Evolutionary conservation across 2,797 vertebrate genomes (phyloP), one percentile per base, ranked within the genome.

Genomic region (Prionace glauca): DNA sequence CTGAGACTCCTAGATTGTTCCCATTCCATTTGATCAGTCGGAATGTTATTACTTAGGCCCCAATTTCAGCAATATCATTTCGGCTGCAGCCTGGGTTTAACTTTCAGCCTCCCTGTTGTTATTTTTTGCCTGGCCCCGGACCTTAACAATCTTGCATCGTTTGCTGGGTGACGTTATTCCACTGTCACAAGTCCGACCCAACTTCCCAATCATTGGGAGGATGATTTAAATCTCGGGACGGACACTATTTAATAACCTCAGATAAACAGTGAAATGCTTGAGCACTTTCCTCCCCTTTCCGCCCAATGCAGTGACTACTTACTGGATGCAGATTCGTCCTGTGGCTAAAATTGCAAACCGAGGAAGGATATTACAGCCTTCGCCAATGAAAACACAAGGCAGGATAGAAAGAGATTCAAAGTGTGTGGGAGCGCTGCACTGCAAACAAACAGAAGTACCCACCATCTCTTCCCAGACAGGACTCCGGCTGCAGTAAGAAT

Each of bases 381-480:
- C 1, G 60, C 32, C 87, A 69, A 1, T n/a, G 14, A 2, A 20
- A 69, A 24, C 88, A 65, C 32, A 36, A n/a, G 86, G 14, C 86
- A 60, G 84, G 50, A 60, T 18, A 18, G 79, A 45, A 2, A 87
- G 18, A 86, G 84, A 50, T 9, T 3, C 11, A n/a, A n/a, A 93
- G 91, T 41, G n/a, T 18, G 65, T 14, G n/a, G 62, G 60, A 3
- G 87, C 1, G 87, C 12, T 20, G 22, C 65, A 93, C 36, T 91
- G 86, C 86, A 56, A 87, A 90, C 62, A 16, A 93, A 71, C 65
- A 20, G 10, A 50, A 16, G 81, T 97, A 98, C 98, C 98, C 96
- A 99, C 99, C 99, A 99, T 98, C 97, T 99, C 98, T 97, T 99
- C 99, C 98, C 99, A 99, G 96, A 97, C 98, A 84, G 98, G 98